Evolutionary conservation across 2,113 vertebrate genomes (phyloP).

Genomic region (Brienomyrus brachyistius): DNA sequence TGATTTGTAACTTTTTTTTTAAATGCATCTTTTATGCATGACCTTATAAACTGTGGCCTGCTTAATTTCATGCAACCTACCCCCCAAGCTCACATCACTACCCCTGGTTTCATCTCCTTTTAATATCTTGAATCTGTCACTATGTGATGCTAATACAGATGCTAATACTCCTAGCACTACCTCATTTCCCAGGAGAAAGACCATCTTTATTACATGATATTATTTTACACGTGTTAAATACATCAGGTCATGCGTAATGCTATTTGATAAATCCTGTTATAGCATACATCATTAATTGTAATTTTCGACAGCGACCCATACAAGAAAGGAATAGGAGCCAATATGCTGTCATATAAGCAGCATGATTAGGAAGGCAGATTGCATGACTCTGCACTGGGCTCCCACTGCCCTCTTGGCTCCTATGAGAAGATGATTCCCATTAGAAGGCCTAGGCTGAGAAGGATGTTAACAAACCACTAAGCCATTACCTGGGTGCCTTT

Average conservation of each 20-base stretch:
- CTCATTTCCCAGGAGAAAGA: not conserved
- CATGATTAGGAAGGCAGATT: not conserved
- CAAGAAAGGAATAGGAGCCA: not conserved
- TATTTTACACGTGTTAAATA: constrained; percentile 4
- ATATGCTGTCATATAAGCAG: not conserved
- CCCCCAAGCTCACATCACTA: not conserved
- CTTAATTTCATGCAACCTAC: not conserved
- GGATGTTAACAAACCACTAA: not conserved
- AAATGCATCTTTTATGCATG: not conserved
- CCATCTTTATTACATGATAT: not conserved
- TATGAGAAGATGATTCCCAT: not conserved
- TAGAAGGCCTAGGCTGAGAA: not conserved
- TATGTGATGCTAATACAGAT: not conserved
- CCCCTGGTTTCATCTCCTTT: not conserved
- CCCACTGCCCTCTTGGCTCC: not conserved
- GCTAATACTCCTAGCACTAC: not conserved
- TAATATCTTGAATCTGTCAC: not conserved
- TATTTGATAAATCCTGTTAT: not conserved
- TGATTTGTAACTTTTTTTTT: not conserved
- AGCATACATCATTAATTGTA: not conserved
- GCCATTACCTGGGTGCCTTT: constrained; percentile 19
- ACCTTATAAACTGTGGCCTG: not conserved
- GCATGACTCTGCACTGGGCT: not conserved
- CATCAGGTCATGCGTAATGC: not conserved
- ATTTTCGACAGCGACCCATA: not conserved